Evolutionary conservation across 2,797 vertebrate genomes (phyloP).

Genomic region (Smutsia temminckii): DNA sequence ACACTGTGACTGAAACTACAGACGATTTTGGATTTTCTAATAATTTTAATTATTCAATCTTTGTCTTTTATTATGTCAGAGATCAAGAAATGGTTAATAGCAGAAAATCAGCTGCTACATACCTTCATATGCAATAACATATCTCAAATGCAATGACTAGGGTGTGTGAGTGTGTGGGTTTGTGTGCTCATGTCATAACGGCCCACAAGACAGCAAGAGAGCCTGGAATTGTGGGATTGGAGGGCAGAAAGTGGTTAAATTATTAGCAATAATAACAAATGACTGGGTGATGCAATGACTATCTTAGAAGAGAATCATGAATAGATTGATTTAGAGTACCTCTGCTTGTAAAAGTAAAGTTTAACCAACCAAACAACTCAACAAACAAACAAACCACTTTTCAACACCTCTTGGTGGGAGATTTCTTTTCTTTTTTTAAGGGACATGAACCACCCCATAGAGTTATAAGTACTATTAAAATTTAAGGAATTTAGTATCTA

Average conservation of each 20-base stretch:
- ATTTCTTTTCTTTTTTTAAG: not conserved
- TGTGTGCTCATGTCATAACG: not conserved
- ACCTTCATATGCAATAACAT: not conserved
- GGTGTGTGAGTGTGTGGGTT: no score
- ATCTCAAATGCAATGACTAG: not conserved
- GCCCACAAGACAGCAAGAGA: not conserved
- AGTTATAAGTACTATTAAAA: conserved; percentile 24
- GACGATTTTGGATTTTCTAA: not conserved
- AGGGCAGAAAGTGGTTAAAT: not conserved
- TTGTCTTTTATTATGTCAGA: not conserved
- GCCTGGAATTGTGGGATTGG: not conserved
- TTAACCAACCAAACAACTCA: not conserved
- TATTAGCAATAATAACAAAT: not conserved
- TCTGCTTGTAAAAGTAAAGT: not conserved
- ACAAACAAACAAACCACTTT: not conserved
- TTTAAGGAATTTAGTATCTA: conserved; percentile 26
- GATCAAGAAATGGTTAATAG: not conserved
- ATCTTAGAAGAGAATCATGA: not conserved
- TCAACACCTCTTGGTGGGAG: not conserved
- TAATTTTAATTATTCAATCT: conserved; percentile 1
- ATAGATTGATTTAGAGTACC: not conserved
- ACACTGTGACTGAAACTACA: not conserved
- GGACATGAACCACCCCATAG: not conserved
- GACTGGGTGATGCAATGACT: not conserved
- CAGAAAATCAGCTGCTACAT: not conserved